Percentiles rank a stretch among this genome's conserved stretches.
Evolutionary conservation across 92 coral and sea anemone genomes (phyloP).

Genomic region (Porites rus): DNA sequence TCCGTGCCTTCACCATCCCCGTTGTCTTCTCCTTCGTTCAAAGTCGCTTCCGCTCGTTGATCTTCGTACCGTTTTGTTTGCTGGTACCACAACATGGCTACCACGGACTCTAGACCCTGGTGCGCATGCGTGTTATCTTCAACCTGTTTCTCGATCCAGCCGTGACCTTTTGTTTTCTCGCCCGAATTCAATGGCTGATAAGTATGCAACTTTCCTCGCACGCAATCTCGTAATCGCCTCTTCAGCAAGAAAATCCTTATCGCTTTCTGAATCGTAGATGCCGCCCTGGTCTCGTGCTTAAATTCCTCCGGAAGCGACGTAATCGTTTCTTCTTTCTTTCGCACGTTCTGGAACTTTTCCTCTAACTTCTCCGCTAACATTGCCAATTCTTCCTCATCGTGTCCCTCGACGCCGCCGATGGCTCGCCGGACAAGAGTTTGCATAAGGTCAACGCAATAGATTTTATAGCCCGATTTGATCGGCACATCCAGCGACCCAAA

Average conservation of each 20-base stretch:
- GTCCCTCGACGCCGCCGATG: constrained; percentile 91
- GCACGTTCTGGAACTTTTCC: constrained; percentile 79
- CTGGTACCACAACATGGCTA: constrained; percentile 91
- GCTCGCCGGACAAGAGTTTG: constrained; percentile 85
- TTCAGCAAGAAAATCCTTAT: constrained; percentile 79
- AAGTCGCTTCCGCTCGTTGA: constrained; percentile 50
- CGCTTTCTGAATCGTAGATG: constrained; percentile 82
- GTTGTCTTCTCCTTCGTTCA: constrained; percentile 49
- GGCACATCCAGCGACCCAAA: constrained; percentile 86
- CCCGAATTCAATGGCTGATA: constrained; percentile 66
- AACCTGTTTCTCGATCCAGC: constrained; percentile 84
- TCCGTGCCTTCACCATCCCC: constrained; percentile 35
- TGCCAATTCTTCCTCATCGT: constrained; percentile 84
- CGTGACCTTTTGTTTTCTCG: constrained; percentile 70
- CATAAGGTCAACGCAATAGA: constrained; percentile 92
- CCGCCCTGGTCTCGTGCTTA: constrained; percentile 72
- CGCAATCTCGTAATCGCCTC: constrained; percentile 58
- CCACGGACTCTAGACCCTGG: constrained; percentile 71
- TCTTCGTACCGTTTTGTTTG: constrained; percentile 74
- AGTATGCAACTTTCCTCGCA: constrained; percentile 77
- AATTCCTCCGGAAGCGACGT: constrained; percentile 66
- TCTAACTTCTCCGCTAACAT: constrained; percentile 78
- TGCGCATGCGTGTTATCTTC: constrained; percentile 58
- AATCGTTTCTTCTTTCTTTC: constrained; percentile 67
- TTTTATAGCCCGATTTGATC: constrained; percentile 77